Percentiles rank a stretch among this genome's conserved stretches.
phyloP scores from a whole-genome alignment of 2,888 invertebrate genomes.

The Drosophila vallismaia region DNA sequence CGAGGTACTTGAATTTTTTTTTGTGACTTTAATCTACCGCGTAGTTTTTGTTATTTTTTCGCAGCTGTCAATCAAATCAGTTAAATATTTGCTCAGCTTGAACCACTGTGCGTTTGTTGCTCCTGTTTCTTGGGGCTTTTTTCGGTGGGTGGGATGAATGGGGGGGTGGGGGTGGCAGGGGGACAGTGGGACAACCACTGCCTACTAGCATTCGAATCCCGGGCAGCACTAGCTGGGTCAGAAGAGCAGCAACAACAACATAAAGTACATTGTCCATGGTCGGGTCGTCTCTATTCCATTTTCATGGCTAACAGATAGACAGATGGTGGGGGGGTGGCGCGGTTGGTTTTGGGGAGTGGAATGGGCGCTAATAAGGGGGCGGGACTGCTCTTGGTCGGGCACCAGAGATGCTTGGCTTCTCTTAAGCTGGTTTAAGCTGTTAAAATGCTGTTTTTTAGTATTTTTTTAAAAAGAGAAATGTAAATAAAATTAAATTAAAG shows the following conservation, averaged over 20 bases:
- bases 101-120: conserved; percentile 44
- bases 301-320: conserved; percentile 41
- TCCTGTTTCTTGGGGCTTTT: conserved; percentile 5
- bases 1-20: not conserved
- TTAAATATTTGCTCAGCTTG: conserved; percentile 30
- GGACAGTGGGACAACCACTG: conserved; percentile 25
- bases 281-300: conserved; percentile 35
- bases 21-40: not conserved
- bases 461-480: not conserved
- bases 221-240: conserved; percentile 7
- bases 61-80: conserved; percentile 33
- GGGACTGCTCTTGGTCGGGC: conserved; percentile 4
- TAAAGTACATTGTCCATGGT: conserved; percentile 67
- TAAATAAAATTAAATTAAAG: too few relatives aligned
- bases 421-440: too few relatives aligned
- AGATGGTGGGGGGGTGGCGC: not conserved
- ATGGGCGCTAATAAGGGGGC: not conserved
- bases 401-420: not conserved
- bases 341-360: not conserved
- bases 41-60: not conserved
- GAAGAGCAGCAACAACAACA: conserved; percentile 46
- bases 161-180: not conserved
- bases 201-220: conserved; percentile 27
- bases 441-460: not conserved
- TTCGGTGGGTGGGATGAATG: not conserved